phyloP scores from a whole-genome alignment of 2,888 invertebrate species.

The Orthosia gothica region DNA sequence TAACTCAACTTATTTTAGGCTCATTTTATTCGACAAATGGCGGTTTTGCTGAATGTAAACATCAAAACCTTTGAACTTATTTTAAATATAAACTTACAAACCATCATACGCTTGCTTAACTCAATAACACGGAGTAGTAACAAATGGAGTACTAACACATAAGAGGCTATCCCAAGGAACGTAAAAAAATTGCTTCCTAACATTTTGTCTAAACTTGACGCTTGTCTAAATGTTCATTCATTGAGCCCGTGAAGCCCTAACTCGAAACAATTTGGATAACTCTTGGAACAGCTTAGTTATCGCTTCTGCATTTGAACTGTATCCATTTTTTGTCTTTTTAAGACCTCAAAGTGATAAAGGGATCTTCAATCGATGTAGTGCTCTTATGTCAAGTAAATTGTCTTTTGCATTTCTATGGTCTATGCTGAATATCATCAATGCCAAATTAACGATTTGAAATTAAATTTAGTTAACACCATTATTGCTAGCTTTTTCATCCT shows the following conservation, averaged over 20 bases:
- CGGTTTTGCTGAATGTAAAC: not conserved
- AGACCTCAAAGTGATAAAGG: not conserved
- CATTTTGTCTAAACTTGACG: not conserved
- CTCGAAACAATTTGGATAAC: not conserved
- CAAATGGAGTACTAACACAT: conserved; percentile 24
- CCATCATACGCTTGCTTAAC: not conserved
- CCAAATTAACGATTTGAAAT: not conserved
- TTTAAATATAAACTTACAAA: not conserved
- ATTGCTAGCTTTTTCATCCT: not conserved
- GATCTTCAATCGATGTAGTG: not conserved
- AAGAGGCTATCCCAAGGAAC: not conserved
- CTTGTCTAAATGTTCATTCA: too few relatives aligned
- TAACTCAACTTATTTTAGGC: too few relatives aligned
- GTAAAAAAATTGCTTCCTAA: not conserved
- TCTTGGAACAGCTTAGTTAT: not conserved
- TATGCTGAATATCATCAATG: not conserved
- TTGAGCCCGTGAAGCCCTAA: not conserved
- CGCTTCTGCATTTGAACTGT: too few relatives aligned
- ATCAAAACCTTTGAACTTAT: not conserved
- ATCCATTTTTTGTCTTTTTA: too few relatives aligned
- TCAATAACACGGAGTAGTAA: not conserved
- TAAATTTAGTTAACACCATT: too few relatives aligned
- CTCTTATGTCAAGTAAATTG: not conserved
- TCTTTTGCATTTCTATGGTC: not conserved
- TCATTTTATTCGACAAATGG: not conserved